Evolutionary conservation across 2,888 invertebrate genomes (phyloP).

Genomic region (Uropetala carovei): DNA sequence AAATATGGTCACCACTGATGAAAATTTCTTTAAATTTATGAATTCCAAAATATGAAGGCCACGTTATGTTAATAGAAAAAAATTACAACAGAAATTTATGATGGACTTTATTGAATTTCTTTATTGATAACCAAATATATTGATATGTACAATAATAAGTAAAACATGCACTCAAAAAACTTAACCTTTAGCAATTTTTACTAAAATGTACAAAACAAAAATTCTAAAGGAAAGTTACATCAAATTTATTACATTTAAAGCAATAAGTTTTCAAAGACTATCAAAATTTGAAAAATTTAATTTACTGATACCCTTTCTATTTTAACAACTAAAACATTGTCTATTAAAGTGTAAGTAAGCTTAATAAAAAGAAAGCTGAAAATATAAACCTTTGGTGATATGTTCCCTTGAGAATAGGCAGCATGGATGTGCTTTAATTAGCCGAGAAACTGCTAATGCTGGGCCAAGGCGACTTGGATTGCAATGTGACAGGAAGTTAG

Average conservation of each 20-base stretch:
- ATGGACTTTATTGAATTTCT: too few species aligned
- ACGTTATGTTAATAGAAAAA: too few species aligned
- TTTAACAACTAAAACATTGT: background rate
- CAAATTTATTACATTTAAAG: background rate
- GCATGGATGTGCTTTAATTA: constrained; percentile 42
- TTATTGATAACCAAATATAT: too few species aligned
- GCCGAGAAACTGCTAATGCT: constrained; percentile 50
- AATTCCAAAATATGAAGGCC: too few species aligned
- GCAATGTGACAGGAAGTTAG: constrained; percentile 43
- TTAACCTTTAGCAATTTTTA: too few species aligned
- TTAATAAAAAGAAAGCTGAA: background rate
- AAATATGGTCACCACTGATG: too few species aligned
- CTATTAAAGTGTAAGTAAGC: background rate
- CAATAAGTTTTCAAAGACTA: background rate
- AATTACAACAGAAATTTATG: too few species aligned
- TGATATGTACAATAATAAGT: too few species aligned
- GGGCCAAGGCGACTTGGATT: constrained; percentile 49
- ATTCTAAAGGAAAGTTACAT: too few species aligned
- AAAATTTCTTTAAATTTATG: too few species aligned
- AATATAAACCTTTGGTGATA: constrained; percentile 17
- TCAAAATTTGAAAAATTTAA: background rate
- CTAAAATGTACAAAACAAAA: too few species aligned
- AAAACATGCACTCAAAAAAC: too few species aligned
- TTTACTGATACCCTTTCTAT: background rate
- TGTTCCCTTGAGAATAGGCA: constrained; percentile 22